Percentiles rank a stretch among this genome's conserved stretches.
Evolutionary conservation across 2,888 invertebrate species (phyloP).

Genomic region (Argyresthia goedartella): DNA sequence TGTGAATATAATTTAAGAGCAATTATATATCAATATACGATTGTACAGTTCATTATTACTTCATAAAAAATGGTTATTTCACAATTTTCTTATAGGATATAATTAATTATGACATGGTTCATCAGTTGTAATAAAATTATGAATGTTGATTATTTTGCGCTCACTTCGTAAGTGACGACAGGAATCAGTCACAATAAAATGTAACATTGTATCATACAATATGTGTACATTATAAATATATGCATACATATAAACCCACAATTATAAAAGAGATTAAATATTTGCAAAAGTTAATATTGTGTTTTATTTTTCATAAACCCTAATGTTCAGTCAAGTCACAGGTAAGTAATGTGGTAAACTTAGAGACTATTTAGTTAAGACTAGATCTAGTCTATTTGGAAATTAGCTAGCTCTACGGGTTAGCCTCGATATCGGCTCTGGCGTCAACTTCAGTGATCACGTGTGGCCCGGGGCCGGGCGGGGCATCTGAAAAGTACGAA

Average conservation of each 20-base stretch:
- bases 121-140: constrained; percentile 29
- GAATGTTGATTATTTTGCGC: constrained; percentile 38
- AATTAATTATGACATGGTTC: constrained; percentile 13
- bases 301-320: constrained; percentile 38
- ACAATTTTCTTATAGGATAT: constrained; percentile 31
- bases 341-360: constrained; percentile 20
- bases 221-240: constrained; percentile 69
- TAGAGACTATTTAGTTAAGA: constrained; percentile 12
- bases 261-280: constrained; percentile 73
- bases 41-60: constrained; percentile 46
- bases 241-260: constrained; percentile 60
- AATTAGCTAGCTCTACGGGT: constrained; percentile 27
- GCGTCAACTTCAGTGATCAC: constrained; percentile 32
- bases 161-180: constrained; percentile 31
- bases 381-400: constrained; percentile 12
- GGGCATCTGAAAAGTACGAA: constrained; percentile 36
- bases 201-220: constrained; percentile 62
- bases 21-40: constrained; percentile 42
- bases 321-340: constrained; percentile 5
- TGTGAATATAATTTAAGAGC: constrained; percentile 65
- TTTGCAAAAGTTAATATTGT: constrained; percentile 67
- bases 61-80: constrained; percentile 19
- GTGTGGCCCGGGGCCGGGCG: constrained; percentile 71
- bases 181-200: constrained; percentile 47
- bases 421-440: constrained; percentile 23